These are phyloP conservation scores for Peucedramus taeniatus DNA, from an alignment of 2,113 vertebrate species.

Conservation along the genomic window DNA sequence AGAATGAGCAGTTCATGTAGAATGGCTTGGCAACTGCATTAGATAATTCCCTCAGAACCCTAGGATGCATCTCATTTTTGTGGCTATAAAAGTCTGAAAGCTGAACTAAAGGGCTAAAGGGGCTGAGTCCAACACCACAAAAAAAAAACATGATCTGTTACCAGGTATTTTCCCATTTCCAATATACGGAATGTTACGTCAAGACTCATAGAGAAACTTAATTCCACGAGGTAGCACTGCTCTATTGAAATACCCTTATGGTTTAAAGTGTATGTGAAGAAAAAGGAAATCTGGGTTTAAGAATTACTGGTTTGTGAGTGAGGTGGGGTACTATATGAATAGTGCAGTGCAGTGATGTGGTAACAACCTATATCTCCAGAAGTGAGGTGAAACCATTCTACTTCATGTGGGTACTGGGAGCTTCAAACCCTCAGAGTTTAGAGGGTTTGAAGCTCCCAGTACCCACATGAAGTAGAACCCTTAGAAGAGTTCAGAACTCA, in stretches of 20 bases:
- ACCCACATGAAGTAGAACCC: too few relatives aligned
- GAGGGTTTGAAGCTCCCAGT: too few relatives aligned
- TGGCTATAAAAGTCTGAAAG: neutral
- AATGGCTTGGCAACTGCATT: neutral
- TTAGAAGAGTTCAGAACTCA: neutral
- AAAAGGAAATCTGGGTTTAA: neutral
- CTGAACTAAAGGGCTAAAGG: neutral
- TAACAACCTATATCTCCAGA: neutral
- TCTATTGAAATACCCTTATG: neutral
- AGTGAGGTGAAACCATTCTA: neutral
- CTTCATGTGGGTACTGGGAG: neutral
- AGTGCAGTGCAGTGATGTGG: fast-evolving
- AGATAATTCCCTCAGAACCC: neutral
- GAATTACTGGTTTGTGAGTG: neutral
- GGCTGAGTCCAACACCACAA: neutral
- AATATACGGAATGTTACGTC: neutral
- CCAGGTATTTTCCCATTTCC: neutral
- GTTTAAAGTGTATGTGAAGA: neutral
- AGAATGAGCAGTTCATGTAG: too few relatives aligned
- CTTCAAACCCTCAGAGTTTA: neutral
- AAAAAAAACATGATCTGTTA: fast-evolving
- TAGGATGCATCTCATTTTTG: neutral
- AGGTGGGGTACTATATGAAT: fast-evolving
- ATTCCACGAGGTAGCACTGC: neutral
- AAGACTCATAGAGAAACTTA: neutral